Evolutionary conservation across 2,113 vertebrate species (phyloP).

Genomic region (Loxodonta africana): DNA sequence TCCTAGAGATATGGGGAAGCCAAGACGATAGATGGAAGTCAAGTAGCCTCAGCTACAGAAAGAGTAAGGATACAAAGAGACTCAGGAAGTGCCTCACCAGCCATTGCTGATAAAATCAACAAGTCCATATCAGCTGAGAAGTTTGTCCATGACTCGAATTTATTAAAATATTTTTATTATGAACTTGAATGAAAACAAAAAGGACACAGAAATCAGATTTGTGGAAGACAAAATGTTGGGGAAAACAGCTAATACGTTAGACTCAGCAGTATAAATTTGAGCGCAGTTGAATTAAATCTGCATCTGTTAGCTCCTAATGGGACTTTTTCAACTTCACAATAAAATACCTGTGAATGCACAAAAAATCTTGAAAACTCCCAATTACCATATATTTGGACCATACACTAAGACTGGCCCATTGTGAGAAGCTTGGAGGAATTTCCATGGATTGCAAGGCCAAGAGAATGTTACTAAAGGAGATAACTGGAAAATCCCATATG

Average conservation of each 20-base stretch:
- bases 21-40: background rate
- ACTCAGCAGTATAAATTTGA: background rate
- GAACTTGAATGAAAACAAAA: conserved; percentile 57
- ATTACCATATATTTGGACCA: background rate
- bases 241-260: background rate
- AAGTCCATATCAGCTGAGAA: background rate
- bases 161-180: conserved; percentile 47
- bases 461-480: background rate
- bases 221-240: background rate
- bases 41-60: background rate
- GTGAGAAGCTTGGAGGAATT: background rate
- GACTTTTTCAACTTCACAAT: background rate
- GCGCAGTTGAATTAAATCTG: background rate
- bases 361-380: background rate
- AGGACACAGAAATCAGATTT: background rate
- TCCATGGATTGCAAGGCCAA: background rate
- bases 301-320: background rate
- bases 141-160: background rate
- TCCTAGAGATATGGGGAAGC: background rate
- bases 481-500: background rate
- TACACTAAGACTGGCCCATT: background rate
- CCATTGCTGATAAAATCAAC: background rate
- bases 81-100: background rate
- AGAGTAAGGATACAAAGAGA: background rate
- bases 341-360: background rate